Evolutionary conservation across 2,113 vertebrate species (phyloP).

Genomic region (Merops nubicus): DNA sequence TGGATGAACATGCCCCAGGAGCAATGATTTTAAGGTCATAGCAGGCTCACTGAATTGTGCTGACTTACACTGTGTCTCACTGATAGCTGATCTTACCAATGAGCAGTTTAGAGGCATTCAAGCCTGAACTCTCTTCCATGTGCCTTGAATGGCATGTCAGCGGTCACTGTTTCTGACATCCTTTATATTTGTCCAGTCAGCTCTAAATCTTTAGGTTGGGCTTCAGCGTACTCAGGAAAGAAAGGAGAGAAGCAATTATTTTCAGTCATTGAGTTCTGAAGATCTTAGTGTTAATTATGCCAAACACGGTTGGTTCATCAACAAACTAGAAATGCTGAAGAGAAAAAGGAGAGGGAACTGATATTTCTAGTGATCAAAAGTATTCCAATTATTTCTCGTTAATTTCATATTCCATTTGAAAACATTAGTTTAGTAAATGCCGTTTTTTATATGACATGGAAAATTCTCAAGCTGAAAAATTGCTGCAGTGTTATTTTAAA

Average conservation of each 20-base stretch:
- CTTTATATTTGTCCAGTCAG: slow-evolving; percentile 95
- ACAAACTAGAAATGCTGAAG: slow-evolving; percentile 82
- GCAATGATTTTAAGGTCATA: slow-evolving; percentile 90
- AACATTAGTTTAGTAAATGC: neutral
- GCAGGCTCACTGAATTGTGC: slow-evolving; percentile 89
- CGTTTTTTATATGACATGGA: neutral
- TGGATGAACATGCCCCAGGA: slow-evolving; percentile 85
- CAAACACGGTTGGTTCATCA: slow-evolving; percentile 84
- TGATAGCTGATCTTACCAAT: slow-evolving; percentile 92
- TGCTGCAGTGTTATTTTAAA: neutral
- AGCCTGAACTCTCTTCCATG: slow-evolving; percentile 85
- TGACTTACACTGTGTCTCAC: slow-evolving; percentile 84
- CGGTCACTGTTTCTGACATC: slow-evolving; percentile 86
- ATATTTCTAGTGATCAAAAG: slow-evolving; percentile 63
- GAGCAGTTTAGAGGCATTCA: slow-evolving; percentile 85
- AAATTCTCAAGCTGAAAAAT: neutral
- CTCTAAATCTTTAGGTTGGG: slow-evolving; percentile 90
- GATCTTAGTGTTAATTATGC: slow-evolving; percentile 90
- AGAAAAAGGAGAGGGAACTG: slow-evolving; percentile 27
- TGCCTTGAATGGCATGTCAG: slow-evolving; percentile 88
- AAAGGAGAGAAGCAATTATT: slow-evolving; percentile 93
- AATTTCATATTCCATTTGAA: slow-evolving; percentile 4
- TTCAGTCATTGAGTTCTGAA: slow-evolving; percentile 93
- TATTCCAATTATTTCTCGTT: slow-evolving; percentile 20
- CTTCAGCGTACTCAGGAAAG: slow-evolving; percentile 83